phyloP scores from a whole-genome alignment of 2,113 vertebrate species.

The Ibidorhyncha struthersii region DNA sequence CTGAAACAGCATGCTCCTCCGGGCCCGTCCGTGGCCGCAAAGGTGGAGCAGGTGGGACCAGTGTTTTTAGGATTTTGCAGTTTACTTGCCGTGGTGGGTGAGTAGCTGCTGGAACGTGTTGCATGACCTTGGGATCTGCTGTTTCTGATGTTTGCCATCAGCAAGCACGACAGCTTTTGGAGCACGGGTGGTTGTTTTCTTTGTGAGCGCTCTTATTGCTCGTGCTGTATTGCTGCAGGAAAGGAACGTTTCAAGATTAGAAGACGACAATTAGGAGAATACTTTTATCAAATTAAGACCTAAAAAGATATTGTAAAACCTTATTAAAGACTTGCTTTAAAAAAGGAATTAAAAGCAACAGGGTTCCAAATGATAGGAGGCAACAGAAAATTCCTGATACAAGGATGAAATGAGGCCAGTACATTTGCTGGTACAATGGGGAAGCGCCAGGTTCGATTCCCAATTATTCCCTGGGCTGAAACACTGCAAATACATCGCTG shows the following conservation, averaged over 20 bases:
- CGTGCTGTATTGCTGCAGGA: background rate
- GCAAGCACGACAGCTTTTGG: background rate
- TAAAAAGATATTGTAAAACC: background rate
- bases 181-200: background rate
- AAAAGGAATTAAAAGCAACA: background rate
- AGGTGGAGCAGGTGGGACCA: background rate
- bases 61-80: background rate
- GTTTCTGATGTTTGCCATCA: accelerated
- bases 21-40: accelerated
- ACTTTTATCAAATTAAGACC: background rate
- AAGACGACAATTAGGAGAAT: background rate
- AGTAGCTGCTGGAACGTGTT: background rate
- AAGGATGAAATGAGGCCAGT: background rate
- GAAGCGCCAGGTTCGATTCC: background rate
- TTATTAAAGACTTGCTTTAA: background rate
- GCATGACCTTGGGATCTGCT: background rate
- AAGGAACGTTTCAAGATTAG: background rate
- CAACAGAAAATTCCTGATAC: background rate
- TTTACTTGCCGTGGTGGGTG: background rate
- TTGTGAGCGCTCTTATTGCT: background rate
- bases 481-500: background rate
- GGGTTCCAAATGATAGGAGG: accelerated
- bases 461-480: background rate
- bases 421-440: background rate
- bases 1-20: background rate